A percentile compares a stretch with the other conserved stretches of the same genome.
phyloP scores from a whole-genome alignment of 64 coral and sea anemone genomes.

The Montipora capricornis region DNA sequence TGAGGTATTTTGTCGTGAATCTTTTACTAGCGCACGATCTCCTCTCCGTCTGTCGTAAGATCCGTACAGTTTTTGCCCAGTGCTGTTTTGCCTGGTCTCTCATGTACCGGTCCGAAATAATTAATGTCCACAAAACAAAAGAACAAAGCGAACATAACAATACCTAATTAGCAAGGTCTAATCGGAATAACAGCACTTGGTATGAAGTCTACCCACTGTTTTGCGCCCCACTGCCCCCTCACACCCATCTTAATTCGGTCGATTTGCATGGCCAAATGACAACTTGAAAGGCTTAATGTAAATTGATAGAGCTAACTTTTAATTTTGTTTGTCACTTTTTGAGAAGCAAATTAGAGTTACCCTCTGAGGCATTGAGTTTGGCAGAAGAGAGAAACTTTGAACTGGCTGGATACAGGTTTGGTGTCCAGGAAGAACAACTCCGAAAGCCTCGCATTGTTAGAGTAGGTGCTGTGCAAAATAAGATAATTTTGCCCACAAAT shows the following conservation, averaged over 20 bases:
- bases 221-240: no score
- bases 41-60: background rate
- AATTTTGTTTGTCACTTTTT: background rate
- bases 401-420: constrained; percentile 92
- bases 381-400: constrained; percentile 87
- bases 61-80: no score
- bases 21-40: background rate
- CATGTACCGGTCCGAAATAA: no score
- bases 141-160: no score
- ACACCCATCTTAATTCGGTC: no score
- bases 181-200: no score
- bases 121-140: no score
- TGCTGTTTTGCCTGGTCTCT: no score
- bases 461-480: constrained; percentile 95
- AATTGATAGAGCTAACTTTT: background rate
- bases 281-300: no score
- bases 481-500: constrained; percentile 86
- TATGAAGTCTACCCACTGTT: no score
- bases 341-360: constrained; percentile 75
- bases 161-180: no score
- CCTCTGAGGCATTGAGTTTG: constrained; percentile 64
- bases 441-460: constrained; percentile 81
- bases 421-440: constrained; percentile 81
- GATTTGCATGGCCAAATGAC: no score
- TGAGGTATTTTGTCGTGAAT: constrained; percentile 61